These are phyloP conservation scores for Polyploca ridens DNA, from an alignment of 2,888 invertebrate species.

Conservation along the genomic window DNA sequence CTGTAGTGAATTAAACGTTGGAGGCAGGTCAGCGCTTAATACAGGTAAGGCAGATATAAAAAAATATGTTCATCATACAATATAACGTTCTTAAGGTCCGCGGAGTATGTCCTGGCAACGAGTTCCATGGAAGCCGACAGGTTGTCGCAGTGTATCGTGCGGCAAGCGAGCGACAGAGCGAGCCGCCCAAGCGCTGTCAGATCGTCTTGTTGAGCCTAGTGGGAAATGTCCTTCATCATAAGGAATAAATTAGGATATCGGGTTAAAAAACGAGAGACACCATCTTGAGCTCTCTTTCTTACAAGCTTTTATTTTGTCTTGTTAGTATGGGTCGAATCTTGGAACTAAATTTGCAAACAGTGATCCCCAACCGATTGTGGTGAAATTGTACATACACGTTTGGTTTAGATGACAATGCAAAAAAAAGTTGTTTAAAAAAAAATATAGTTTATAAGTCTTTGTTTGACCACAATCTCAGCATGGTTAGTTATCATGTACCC, in stretches of 20 bases:
- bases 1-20: background rate
- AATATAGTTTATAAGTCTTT: no score
- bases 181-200: constrained; percentile 95
- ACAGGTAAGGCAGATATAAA: background rate
- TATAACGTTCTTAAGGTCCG: constrained; percentile 97
- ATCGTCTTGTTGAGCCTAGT: constrained; percentile 94
- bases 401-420: no score
- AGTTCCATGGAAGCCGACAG: constrained; percentile 94
- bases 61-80: constrained; percentile 84
- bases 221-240: background rate
- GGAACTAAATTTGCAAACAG: no score
- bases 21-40: constrained; percentile 5
- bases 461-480: no score
- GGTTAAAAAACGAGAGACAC: no score
- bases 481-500: no score
- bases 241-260: background rate
- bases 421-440: no score
- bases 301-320: no score
- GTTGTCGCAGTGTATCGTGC: constrained; percentile 95
- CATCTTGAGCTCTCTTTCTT: no score
- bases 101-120: constrained; percentile 95
- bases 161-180: constrained; percentile 96
- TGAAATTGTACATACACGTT: no score
- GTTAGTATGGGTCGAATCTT: no score
- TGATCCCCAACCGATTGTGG: no score